These are phyloP conservation scores for Drosophila antonietae DNA, from an alignment of 2,888 invertebrate species.

Conservation along the genomic window DNA sequence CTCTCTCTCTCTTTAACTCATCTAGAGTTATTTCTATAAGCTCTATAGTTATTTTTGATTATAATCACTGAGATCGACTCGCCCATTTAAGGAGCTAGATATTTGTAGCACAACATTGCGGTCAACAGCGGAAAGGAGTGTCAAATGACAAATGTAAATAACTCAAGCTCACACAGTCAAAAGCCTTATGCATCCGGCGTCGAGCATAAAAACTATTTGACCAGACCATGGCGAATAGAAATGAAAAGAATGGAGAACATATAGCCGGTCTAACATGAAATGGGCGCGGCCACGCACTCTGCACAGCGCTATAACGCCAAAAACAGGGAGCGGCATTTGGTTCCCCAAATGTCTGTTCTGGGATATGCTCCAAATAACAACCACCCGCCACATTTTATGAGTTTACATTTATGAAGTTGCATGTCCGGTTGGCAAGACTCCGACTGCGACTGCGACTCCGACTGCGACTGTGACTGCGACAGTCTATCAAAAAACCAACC, in stretches of 20 bases:
- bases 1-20: not conserved
- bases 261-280: conserved; percentile 18
- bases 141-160: conserved; percentile 39
- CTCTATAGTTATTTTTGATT: conserved; percentile 1
- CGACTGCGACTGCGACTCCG: conserved; percentile 1
- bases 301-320: conserved; percentile 7
- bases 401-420: conserved; percentile 67
- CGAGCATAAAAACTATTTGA: conserved; percentile 52
- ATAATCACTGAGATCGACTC: conserved; percentile 3
- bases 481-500: conserved; percentile 10
- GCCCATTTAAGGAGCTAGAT: conserved; percentile 3
- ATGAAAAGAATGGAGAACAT: too few relatives aligned
- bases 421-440: conserved; percentile 46
- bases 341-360: conserved; percentile 37
- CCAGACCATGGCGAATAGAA: not conserved
- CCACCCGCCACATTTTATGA: conserved; percentile 49
- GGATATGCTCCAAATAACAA: conserved; percentile 36
- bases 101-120: not conserved
- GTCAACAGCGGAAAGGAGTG: conserved; percentile 7
- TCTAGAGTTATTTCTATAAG: not conserved
- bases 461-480: conserved; percentile 10
- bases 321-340: conserved; percentile 42
- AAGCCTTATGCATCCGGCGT: conserved; percentile 70
- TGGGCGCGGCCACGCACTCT: conserved; percentile 49
- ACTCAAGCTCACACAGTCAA: conserved; percentile 45